Conservation (phyloP, 2,888 invertebrate genomes). For the Lordiphosa fenestrarum region DNA sequence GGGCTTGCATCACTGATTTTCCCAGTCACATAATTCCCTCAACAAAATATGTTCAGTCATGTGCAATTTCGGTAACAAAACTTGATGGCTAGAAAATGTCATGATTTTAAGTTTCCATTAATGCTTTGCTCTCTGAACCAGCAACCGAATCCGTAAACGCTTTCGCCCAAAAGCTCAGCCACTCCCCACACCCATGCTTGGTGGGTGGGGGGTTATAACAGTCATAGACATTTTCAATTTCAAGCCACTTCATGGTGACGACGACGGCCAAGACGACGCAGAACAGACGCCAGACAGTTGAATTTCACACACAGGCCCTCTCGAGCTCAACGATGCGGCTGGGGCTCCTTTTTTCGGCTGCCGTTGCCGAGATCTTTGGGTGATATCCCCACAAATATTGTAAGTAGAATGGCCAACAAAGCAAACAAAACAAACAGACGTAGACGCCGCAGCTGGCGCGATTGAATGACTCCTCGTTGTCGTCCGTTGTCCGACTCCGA, state of each 20-base stretch:
- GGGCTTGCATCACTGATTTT: too few relatives aligned
- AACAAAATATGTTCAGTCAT: slow-evolving; percentile 45
- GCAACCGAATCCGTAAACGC: slow-evolving; percentile 56
- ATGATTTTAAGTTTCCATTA: slow-evolving; percentile 63
- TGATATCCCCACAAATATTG: slow-evolving; percentile 71
- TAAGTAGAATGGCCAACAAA: slow-evolving; percentile 69
- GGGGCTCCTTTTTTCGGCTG: slow-evolving; percentile 42
- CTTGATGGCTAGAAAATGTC: slow-evolving; percentile 57
- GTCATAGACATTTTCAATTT: slow-evolving; percentile 66
- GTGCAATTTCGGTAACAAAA: slow-evolving; percentile 20
- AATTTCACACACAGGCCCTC: slow-evolving; percentile 63
- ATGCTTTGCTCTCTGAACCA: slow-evolving; percentile 68
- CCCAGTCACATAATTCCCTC: too few relatives aligned
- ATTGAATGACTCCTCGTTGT: slow-evolving; percentile 71
- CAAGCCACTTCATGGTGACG: slow-evolving; percentile 66
- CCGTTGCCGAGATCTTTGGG: slow-evolving; percentile 63
- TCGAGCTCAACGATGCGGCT: slow-evolving; percentile 27
- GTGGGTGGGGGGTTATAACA: slow-evolving; percentile 20
- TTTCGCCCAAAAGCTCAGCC: slow-evolving; percentile 49
- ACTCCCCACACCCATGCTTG: slow-evolving; percentile 8
- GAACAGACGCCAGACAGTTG: slow-evolving; percentile 71
- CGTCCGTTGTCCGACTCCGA: slow-evolving; percentile 31
- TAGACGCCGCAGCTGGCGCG: slow-evolving; percentile 72
- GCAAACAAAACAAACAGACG: slow-evolving; percentile 49
- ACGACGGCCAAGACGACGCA: slow-evolving; percentile 53